Percentiles rank a stretch among this genome's conserved stretches.
Evolutionary conservation across 2,888 invertebrate species (phyloP).

Genomic region (Epistrophe grossulariae): DNA sequence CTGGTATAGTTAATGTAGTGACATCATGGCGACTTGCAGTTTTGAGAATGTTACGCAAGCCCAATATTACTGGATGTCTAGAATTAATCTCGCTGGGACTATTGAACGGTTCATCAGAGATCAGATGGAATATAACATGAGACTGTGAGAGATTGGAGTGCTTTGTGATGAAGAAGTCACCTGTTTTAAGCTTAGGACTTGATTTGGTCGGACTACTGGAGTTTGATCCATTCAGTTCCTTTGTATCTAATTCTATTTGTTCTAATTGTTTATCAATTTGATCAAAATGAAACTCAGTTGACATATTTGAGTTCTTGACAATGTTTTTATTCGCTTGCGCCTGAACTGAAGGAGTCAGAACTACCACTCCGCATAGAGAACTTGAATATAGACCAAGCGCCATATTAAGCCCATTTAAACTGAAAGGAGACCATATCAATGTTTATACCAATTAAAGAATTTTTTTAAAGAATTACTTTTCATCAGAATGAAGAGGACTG

Average conservation of each 20-base stretch:
- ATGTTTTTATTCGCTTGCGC: slow-evolving; percentile 82
- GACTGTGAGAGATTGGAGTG: slow-evolving; percentile 98
- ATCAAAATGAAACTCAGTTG: slow-evolving; percentile 97
- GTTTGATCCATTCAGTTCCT: slow-evolving; percentile 81
- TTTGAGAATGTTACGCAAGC: slow-evolving; percentile 96
- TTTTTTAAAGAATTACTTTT: slow-evolving; percentile 77
- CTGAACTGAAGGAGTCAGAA: slow-evolving; percentile 86
- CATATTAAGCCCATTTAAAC: slow-evolving; percentile 89
- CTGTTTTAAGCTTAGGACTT: slow-evolving; percentile 88
- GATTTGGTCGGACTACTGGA: slow-evolving; percentile 82
- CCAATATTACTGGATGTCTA: slow-evolving; percentile 97
- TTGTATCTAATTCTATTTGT: slow-evolving; percentile 86
- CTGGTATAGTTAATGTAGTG: slow-evolving; percentile 95
- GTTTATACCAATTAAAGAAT: not conserved
- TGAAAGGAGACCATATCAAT: slow-evolving; percentile 66
- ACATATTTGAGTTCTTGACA: slow-evolving; percentile 84
- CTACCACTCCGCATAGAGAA: slow-evolving; percentile 94
- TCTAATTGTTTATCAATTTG: slow-evolving; percentile 93
- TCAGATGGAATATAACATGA: slow-evolving; percentile 97
- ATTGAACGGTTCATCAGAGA: slow-evolving; percentile 91
- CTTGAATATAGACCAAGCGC: slow-evolving; percentile 96
- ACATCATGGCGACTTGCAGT: slow-evolving; percentile 97
- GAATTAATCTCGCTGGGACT: slow-evolving; percentile 94
- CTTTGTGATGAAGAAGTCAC: slow-evolving; percentile 93
- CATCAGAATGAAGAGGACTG: slow-evolving; percentile 85